Conservation (phyloP, 2,797 vertebrate species). For the Malurus splendens region DNA sequence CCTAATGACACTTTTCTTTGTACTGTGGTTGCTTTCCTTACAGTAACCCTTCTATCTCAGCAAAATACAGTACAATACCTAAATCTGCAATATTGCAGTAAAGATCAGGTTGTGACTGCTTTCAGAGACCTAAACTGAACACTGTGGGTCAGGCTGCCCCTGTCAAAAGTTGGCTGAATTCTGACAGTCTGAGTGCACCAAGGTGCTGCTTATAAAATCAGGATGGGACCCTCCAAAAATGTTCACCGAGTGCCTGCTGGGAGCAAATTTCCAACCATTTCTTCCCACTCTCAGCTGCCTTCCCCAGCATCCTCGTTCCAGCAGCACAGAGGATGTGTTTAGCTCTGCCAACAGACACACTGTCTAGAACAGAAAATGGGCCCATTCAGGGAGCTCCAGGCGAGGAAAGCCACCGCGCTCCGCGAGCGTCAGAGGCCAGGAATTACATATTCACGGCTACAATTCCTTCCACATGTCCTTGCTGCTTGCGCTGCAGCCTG, state of each 20-base stretch:
- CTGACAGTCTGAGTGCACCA: neutral
- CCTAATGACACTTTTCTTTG: neutral
- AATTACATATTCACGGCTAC: neutral
- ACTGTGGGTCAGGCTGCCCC: neutral
- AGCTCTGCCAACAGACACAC: conserved; percentile 50
- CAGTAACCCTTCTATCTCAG: neutral
- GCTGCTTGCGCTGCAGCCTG: neutral
- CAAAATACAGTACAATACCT: neutral
- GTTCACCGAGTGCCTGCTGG: neutral
- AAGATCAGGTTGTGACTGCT: neutral
- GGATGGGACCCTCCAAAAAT: neutral
- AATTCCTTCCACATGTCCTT: conserved; percentile 33
- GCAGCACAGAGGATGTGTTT: conserved; percentile 13
- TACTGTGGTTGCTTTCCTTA: neutral
- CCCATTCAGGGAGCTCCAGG: conserved; percentile 39
- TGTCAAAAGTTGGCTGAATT: neutral
- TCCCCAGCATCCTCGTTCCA: neutral
- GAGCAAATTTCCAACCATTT: neutral
- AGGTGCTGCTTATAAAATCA: neutral
- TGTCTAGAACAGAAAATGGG: conserved; percentile 22
- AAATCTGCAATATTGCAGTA: neutral
- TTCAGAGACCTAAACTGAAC: neutral
- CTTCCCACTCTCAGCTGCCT: neutral
- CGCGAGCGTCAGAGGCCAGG: neutral
- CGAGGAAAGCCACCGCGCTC: neutral